Percentiles rank a stretch among this genome's conserved stretches.
phyloP scores from a whole-genome alignment of 2,888 invertebrate species.

The Monoplex corrugatus region DNA sequence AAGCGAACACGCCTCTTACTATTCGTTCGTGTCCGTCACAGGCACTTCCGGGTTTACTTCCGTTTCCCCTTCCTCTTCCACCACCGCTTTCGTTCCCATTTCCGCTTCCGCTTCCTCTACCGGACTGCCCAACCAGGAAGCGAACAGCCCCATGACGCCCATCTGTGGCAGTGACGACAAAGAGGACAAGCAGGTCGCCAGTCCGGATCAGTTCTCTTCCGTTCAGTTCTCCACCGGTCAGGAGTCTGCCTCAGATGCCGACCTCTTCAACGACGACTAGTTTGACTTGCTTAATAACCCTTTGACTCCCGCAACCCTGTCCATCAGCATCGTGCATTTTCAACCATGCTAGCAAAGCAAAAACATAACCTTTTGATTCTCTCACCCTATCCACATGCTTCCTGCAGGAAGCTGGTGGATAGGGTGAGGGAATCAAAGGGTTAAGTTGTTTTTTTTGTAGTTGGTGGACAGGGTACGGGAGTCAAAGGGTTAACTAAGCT shows the following conservation, averaged over 20 bases:
- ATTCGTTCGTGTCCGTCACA: background rate
- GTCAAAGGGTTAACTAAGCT: no score
- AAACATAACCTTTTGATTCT: no score
- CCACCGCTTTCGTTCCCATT: background rate
- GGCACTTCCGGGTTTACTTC: background rate
- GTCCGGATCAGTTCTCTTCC: background rate
- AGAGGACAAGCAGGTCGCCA: background rate
- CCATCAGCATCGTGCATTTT: no score
- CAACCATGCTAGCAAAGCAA: no score
- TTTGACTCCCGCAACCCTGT: no score
- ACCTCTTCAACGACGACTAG: background rate
- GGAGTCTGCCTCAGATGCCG: background rate
- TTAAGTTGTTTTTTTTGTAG: no score
- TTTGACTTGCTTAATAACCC: no score
- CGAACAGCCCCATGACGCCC: background rate
- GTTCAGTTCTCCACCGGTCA: background rate
- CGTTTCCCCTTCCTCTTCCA: background rate
- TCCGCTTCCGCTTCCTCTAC: conserved; percentile 1
- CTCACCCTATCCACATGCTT: no score
- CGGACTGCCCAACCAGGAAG: background rate
- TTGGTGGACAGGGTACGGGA: no score
- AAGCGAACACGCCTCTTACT: background rate
- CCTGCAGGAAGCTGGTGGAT: background rate
- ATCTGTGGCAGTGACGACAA: background rate
- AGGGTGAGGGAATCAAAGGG: background rate